Conservation (phyloP, 2,113 vertebrate genomes). For the Mormoops blainvillei region DNA sequence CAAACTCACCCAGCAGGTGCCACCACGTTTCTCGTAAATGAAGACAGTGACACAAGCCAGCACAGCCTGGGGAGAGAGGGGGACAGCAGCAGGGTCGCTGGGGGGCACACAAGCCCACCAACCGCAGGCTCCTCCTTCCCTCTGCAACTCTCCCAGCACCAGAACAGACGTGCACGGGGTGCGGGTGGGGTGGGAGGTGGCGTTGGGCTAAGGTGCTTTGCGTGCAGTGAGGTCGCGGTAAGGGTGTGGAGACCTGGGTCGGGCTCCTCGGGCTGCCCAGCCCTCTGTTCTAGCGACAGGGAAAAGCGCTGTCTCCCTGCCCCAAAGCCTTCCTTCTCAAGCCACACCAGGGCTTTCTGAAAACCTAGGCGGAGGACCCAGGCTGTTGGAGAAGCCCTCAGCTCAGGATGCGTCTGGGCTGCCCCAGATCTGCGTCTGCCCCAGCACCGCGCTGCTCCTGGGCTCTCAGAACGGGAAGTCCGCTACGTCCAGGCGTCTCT, state of each 20-base stretch:
- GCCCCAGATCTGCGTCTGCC: fast-evolving
- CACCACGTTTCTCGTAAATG: neutral
- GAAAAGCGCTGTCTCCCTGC: neutral
- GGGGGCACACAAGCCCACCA: neutral
- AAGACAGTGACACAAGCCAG: constrained; percentile 42
- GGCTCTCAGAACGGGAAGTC: neutral
- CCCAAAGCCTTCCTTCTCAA: neutral
- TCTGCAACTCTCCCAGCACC: neutral
- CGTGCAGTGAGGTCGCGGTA: neutral
- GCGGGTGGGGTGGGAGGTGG: neutral
- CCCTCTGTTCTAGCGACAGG: neutral
- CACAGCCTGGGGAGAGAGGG: constrained; percentile 37
- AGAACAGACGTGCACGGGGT: too few relatives aligned
- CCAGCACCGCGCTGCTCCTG: neutral
- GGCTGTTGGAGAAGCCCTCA: neutral
- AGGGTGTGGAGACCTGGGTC: neutral
- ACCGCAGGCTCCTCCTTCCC: neutral
- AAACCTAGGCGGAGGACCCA: neutral
- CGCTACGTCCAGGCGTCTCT: fast-evolving
- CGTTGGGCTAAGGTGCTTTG: neutral
- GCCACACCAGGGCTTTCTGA: neutral
- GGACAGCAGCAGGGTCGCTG: neutral
- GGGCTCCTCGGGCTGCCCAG: neutral
- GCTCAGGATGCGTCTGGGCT: neutral
- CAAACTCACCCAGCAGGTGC: constrained; percentile 60